Conservation (phyloP, 2,797 vertebrate species). For the Prionace glauca region DNA sequence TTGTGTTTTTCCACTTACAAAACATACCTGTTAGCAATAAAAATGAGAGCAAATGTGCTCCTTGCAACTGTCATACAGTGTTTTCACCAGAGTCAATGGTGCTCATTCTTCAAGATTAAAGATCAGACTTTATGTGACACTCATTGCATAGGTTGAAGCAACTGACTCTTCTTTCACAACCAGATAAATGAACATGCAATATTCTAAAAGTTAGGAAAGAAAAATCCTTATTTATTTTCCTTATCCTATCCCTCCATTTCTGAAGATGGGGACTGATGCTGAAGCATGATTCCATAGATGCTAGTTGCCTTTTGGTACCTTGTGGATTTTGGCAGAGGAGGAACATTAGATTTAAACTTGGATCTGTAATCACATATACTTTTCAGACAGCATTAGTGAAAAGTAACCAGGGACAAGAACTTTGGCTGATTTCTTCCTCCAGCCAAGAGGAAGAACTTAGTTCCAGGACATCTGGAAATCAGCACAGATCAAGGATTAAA, state of each 20-base stretch:
- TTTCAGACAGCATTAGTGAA: not conserved
- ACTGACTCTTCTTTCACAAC: not conserved
- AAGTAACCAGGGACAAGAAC: not conserved
- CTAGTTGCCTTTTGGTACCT: not conserved
- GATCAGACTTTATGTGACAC: not conserved
- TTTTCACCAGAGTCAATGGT: not conserved
- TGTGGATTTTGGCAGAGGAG: not conserved
- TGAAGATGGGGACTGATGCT: not conserved
- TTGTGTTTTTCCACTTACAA: not conserved
- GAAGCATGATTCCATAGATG: not conserved
- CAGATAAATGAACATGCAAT: not conserved
- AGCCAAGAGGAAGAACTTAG: not conserved
- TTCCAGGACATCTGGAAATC: not conserved
- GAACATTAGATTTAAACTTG: not conserved
- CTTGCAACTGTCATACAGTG: not conserved
- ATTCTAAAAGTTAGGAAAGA: not conserved
- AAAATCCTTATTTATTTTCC: not conserved
- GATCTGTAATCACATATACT: not conserved
- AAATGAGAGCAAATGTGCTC: not conserved
- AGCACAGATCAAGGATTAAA: not conserved
- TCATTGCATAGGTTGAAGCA: not conserved
- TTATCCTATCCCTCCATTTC: not conserved
- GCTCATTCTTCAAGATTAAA: not conserved
- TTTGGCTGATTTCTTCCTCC: conserved; percentile 4
- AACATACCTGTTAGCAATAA: not conserved